A percentile compares a stretch with the other conserved stretches of the same genome.
Conservation (phyloP, 2,797 vertebrate genomes). For the Siniperca scherzeri region DNA sequence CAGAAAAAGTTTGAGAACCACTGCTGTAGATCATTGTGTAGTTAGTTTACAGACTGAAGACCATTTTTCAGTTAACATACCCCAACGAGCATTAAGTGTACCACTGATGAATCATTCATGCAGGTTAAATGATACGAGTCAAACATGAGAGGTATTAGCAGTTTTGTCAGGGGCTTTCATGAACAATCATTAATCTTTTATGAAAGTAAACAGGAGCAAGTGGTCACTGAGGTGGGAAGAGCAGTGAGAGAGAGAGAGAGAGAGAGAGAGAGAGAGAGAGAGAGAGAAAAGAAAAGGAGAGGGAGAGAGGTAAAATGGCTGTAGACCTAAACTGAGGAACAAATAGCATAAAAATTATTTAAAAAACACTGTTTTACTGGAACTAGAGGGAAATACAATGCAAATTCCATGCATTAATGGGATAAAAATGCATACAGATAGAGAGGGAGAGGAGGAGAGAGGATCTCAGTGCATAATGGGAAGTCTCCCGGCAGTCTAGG, state of each 20-base stretch:
- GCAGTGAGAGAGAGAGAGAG: background rate
- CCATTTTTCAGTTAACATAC: constrained; percentile 41
- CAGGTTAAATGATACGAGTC: constrained; percentile 58
- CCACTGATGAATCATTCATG: constrained; percentile 64
- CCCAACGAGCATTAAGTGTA: constrained; percentile 23
- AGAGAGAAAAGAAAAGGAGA: background rate
- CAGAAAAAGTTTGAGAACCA: background rate
- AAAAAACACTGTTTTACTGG: too few relatives aligned
- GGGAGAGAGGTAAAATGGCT: background rate
- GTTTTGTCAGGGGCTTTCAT: constrained; percentile 28
- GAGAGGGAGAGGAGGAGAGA: too few relatives aligned
- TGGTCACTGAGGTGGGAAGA: constrained; percentile 31
- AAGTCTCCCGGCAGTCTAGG: too few relatives aligned
- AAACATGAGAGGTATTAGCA: constrained; percentile 57
- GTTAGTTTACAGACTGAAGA: constrained; percentile 12
- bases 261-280: background rate
- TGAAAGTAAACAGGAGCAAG: constrained; percentile 50
- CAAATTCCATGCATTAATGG: too few relatives aligned
- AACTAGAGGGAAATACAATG: too few relatives aligned
- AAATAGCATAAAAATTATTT: background rate
- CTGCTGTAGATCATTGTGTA: background rate
- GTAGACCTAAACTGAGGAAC: background rate
- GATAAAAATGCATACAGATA: too few relatives aligned
- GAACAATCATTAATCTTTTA: constrained; percentile 58
- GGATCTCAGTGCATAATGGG: too few relatives aligned